These are phyloP conservation scores for Oegoconia quadripuncta DNA, from an alignment of 2,888 invertebrate species.

Conservation along the genomic window DNA sequence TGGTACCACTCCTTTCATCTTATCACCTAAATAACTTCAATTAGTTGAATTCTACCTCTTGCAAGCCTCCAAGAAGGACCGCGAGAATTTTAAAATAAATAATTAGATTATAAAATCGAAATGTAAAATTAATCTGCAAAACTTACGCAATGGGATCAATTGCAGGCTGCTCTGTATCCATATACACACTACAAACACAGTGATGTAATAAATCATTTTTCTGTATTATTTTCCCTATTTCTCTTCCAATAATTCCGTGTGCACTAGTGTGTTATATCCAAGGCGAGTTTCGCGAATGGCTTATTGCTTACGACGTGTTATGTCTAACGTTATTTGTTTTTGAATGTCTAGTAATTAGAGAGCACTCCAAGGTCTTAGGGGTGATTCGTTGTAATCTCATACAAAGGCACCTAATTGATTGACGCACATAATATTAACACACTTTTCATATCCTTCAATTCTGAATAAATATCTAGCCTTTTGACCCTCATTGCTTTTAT, in stretches of 20 bases:
- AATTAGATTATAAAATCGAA: no score
- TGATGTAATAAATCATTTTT: slow-evolving; percentile 30
- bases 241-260: slow-evolving; percentile 11
- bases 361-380: slow-evolving; percentile 58
- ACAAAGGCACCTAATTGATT: not conserved
- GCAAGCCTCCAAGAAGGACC: no score
- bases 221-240: slow-evolving; percentile 18
- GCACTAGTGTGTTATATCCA: slow-evolving; percentile 30
- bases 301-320: slow-evolving; percentile 19
- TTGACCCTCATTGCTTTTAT: no score
- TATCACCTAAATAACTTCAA: no score
- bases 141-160: slow-evolving; percentile 66
- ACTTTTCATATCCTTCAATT: no score
- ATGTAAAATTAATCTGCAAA: slow-evolving; percentile 10
- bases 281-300: slow-evolving; percentile 45
- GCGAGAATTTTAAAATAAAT: no score
- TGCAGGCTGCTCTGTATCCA: slow-evolving; percentile 54
- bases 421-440: not conserved
- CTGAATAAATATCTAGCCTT: no score
- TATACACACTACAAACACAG: slow-evolving; percentile 41
- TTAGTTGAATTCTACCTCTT: no score
- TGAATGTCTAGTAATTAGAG: slow-evolving; percentile 57
- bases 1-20: no score
- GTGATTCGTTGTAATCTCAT: not conserved
- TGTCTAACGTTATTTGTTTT: slow-evolving; percentile 42